Base-by-base conservation (phyloP, 2,797 vertebrate species). In the Chaenodraco wilsoni region DNA sequence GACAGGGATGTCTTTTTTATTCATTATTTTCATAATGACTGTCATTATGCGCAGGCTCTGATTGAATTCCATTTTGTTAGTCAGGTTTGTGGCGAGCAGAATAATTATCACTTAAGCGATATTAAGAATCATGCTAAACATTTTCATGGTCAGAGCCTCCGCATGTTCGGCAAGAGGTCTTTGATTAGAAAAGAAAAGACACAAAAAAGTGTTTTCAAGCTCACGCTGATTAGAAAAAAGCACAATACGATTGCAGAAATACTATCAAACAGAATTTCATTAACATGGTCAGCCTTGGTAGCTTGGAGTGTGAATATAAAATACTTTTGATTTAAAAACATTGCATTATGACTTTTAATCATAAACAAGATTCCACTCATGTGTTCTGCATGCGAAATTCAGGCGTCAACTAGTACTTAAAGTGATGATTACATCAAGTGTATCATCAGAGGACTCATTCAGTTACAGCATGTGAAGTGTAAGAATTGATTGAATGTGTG, bases 21-120 rank as follows among this genome's bases (percentile, higher is more conserved):
- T 91, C 89, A 91, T 91, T 90, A 90, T 93, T 90, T 91, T 96
- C 95, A 96, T 98, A 98, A 98, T 97, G 96, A 97, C 96, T 94
- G 95, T 97, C 96, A 98, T 98, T 97, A 97, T 96, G 96, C 94
- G 82, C 93, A 89, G 94, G 93, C 95, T 95, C 95, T 97, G 97
- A 98, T 97, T 97, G 96, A 97, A 98, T 96, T 96, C 95, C 96
- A 96, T 97, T 91, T 96, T 97, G 95, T 96, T 96, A 94, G 96
- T 95, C 96, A 95, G 95, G 94, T 97, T 97, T 96, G 96, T 96
- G 95, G 95, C 95, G 93, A 95, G 95, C 95, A 86, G 95, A 96
- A 97, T 97, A 97, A 97, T 97, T 97, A 97, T 95, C 96, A 95
- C 96, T 96, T 96, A 96, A 97, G 96, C 96, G 95, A 96, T 85